Percentiles rank a stretch among this genome's conserved stretches.
Conservation (phyloP, 2,888 invertebrate species). For the Erebia epiphron region DNA sequence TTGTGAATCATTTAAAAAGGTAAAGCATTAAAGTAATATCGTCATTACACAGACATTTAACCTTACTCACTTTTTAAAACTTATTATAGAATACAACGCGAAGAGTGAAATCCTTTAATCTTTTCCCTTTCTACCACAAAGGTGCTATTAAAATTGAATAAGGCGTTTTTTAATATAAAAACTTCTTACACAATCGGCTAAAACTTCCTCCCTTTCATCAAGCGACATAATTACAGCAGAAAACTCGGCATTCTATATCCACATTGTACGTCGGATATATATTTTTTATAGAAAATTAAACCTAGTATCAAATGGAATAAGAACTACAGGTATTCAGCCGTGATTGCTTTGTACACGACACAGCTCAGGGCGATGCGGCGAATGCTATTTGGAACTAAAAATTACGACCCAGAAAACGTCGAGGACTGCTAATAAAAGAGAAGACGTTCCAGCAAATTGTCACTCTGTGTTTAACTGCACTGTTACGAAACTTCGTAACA, state of each 20-base stretch:
- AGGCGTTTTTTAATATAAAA: constrained; percentile 39
- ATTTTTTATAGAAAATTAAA: constrained; percentile 18
- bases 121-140: constrained; percentile 14
- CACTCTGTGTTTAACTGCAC: constrained; percentile 36
- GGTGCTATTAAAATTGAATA: constrained; percentile 34
- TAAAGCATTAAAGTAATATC: background rate
- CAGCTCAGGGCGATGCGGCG: constrained; percentile 53
- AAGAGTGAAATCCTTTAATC: constrained; percentile 11
- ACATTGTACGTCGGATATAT: constrained; percentile 20
- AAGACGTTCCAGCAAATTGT: constrained; percentile 47
- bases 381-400: constrained; percentile 56
- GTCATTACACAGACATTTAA: background rate
- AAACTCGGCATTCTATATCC: constrained; percentile 31
- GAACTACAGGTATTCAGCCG: constrained; percentile 20
- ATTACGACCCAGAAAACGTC: constrained; percentile 58
- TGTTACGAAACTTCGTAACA: constrained; percentile 29
- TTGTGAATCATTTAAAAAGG: no score
- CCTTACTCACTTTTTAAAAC: background rate
- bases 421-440: constrained; percentile 56
- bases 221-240: constrained; percentile 36
- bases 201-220: constrained; percentile 29
- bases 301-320: constrained; percentile 15
- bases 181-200: constrained; percentile 24
- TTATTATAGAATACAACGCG: background rate
- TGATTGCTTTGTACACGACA: constrained; percentile 44